Percentiles rank a stretch among this genome's conserved stretches.
Conservation (phyloP, 2,888 invertebrate genomes). For the Pyrochroa serraticornis region DNA sequence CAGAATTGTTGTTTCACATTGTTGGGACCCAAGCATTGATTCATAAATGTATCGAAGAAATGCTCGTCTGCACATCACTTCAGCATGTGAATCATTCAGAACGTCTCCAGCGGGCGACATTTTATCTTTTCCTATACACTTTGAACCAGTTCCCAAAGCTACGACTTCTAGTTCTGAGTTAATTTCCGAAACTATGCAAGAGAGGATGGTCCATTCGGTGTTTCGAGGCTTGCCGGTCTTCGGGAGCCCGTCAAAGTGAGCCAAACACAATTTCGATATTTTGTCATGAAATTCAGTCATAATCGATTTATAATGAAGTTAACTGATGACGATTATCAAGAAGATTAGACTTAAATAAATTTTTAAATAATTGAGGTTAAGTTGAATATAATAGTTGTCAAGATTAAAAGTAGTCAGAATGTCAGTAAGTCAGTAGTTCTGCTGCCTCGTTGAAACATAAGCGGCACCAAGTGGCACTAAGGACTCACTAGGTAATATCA, state of each 20-base stretch:
- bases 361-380: too few relatives aligned
- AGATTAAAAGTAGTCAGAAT: too few relatives aligned
- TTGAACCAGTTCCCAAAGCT: conserved; percentile 89
- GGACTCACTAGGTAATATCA: too few relatives aligned
- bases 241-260: conserved; percentile 67
- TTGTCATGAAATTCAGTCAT: conserved; percentile 37
- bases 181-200: conserved; percentile 71
- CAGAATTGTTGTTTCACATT: conserved; percentile 8
- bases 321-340: too few relatives aligned
- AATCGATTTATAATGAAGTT: too few relatives aligned
- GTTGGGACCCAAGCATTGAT: conserved; percentile 52
- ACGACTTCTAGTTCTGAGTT: conserved; percentile 65
- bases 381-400: too few relatives aligned
- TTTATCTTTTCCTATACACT: conserved; percentile 80
- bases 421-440: too few relatives aligned
- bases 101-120: conserved; percentile 71
- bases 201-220: conserved; percentile 84
- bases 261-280: conserved; percentile 66
- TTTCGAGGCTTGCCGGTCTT: conserved; percentile 81
- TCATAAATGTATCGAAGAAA: conserved; percentile 79
- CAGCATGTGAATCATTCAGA: conserved; percentile 91
- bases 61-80: conserved; percentile 82
- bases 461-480: too few relatives aligned
- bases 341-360: too few relatives aligned
- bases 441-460: too few relatives aligned